Conservation (phyloP, 2,113 vertebrate species). For the Patagioenas fasciata region DNA sequence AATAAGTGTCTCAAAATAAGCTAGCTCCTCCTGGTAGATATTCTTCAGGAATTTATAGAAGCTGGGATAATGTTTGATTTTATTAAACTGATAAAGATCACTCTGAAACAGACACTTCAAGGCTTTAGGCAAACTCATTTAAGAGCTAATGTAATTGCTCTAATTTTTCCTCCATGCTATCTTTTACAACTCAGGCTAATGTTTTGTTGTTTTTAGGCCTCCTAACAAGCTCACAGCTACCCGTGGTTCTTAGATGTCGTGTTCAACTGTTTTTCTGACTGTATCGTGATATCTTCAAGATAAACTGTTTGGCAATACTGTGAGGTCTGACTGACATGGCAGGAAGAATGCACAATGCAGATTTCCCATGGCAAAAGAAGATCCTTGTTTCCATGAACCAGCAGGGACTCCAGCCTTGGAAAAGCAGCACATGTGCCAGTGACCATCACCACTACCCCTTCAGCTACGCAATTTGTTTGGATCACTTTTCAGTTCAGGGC, state of each 20-base stretch:
- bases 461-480: background rate
- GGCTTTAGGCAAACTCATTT: background rate
- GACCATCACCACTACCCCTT: background rate
- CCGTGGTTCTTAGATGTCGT: background rate
- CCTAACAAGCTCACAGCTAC: background rate
- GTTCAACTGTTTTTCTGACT: background rate
- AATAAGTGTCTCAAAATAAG: no score
- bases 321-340: background rate
- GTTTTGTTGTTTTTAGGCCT: background rate
- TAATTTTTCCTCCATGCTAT: background rate
- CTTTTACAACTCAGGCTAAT: background rate
- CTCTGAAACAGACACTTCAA: background rate
- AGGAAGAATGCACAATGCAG: background rate
- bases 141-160: background rate
- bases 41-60: no score
- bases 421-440: background rate
- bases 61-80: no score
- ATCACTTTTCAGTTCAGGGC: background rate
- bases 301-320: background rate
- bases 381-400: background rate
- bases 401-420: background rate
- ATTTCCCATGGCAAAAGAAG: background rate
- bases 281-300: background rate
- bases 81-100: background rate
- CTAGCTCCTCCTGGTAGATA: no score